phyloP scores from a whole-genome alignment of 2,888 invertebrate species.

The Clusia tigrina region DNA sequence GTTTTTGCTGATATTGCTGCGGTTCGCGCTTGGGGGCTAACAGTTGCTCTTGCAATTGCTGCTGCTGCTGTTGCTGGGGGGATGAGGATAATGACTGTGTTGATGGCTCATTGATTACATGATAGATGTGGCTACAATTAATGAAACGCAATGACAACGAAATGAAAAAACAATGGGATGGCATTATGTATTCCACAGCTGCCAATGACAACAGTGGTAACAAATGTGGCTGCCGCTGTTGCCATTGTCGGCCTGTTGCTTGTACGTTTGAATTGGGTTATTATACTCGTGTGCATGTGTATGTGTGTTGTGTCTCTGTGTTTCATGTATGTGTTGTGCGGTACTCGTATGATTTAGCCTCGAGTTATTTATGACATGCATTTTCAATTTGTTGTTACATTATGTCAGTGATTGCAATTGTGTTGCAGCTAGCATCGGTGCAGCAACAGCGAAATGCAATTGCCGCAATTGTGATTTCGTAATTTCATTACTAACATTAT shows the following conservation, averaged over 20 bases:
- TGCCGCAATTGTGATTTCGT: constrained; percentile 11
- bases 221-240: background rate
- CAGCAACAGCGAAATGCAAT: constrained; percentile 45
- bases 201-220: background rate
- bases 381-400: constrained; percentile 41
- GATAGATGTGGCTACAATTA: constrained; percentile 45
- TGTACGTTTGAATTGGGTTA: background rate
- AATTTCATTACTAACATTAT: constrained; percentile 36
- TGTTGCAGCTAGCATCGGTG: constrained; percentile 38
- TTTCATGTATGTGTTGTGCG: background rate
- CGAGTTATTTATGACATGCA: constrained; percentile 52
- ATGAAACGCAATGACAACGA: background rate
- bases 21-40: constrained; percentile 37
- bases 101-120: constrained; percentile 43
- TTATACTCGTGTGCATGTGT: background rate
- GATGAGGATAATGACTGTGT: constrained; percentile 31
- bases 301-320: background rate
- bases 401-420: constrained; percentile 35
- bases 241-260: no score
- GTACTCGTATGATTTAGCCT: constrained; percentile 30
- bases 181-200: constrained; percentile 8
- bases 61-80: constrained; percentile 22
- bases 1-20: constrained; percentile 34
- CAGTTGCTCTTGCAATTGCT: constrained; percentile 27
- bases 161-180: constrained; percentile 15